Conservation (phyloP, 2,113 vertebrate species). For the Hypanus sabinus region DNA sequence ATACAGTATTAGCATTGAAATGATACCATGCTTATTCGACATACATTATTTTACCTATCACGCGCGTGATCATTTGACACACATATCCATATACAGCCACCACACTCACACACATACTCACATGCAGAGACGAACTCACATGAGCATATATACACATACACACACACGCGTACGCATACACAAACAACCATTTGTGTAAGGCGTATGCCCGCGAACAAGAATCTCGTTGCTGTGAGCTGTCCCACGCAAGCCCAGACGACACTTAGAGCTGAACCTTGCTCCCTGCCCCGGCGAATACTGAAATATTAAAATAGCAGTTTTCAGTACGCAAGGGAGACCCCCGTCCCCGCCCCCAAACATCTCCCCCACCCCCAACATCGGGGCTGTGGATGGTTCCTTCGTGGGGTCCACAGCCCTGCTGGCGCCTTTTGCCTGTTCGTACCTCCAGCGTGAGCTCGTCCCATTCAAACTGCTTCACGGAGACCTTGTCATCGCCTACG, state of each 20-base stretch:
- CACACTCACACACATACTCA: background rate
- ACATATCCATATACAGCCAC: background rate
- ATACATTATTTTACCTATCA: too few relatives aligned
- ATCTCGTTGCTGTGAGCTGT: background rate
- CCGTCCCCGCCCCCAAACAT: too few relatives aligned
- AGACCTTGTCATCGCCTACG: conserved; percentile 64
- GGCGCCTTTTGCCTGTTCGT: conserved; percentile 41
- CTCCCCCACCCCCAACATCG: background rate
- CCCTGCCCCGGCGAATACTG: too few relatives aligned
- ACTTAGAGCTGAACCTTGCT: background rate
- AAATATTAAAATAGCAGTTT: too few relatives aligned
- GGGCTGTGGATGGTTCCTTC: background rate
- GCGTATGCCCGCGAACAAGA: background rate
- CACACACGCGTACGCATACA: too few relatives aligned
- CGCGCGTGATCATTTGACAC: too few relatives aligned
- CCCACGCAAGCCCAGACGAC: background rate
- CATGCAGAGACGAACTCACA: background rate
- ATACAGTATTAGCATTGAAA: too few relatives aligned
- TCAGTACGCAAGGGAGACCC: too few relatives aligned
- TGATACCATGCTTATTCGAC: too few relatives aligned
- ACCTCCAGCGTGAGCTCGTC: conserved; percentile 90
- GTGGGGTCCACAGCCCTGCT: too few relatives aligned
- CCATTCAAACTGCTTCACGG: conserved; percentile 82
- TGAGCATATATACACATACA: too few relatives aligned
- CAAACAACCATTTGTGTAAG: background rate